phyloP scores from a whole-genome alignment of 2,888 invertebrate genomes.

The Torymus texanus region DNA sequence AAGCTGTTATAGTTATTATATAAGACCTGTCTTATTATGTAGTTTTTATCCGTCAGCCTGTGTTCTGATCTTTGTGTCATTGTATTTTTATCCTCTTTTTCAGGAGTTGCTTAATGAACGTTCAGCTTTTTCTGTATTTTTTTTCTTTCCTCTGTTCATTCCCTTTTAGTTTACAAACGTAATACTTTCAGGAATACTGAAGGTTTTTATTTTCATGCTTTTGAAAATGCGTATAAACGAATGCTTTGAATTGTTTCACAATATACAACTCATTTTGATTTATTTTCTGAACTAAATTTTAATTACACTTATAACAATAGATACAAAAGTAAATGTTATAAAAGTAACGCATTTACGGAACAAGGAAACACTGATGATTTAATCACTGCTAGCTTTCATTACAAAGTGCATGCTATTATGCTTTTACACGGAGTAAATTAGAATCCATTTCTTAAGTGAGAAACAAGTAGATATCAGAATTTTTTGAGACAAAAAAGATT shows the following conservation, averaged over 20 bases:
- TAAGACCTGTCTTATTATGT: background rate
- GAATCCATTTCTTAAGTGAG: too few species aligned
- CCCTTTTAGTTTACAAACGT: background rate
- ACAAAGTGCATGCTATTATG: too few species aligned
- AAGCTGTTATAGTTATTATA: background rate
- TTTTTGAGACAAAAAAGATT: too few species aligned
- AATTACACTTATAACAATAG: background rate
- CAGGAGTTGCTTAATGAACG: conserved; percentile 18
- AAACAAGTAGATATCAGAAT: too few species aligned
- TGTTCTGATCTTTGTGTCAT: conserved; percentile 9
- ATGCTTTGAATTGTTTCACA: background rate
- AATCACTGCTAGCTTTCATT: too few species aligned
- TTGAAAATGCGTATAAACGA: background rate
- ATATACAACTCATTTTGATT: background rate
- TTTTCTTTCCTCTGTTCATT: background rate
- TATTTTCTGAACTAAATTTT: background rate
- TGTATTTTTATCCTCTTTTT: conserved; percentile 8
- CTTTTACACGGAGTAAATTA: too few species aligned
- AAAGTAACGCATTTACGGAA: too few species aligned
- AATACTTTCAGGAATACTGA: conserved; percentile 2
- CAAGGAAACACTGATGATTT: too few species aligned
- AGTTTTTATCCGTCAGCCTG: conserved; percentile 4
- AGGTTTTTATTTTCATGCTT: conserved; percentile 4
- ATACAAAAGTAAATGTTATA: too few species aligned
- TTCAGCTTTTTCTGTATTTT: conserved; percentile 16